Percentiles rank a stretch among this genome's conserved stretches.
phyloP scores from a whole-genome alignment of 2,797 vertebrate species.

The Protosalanx chinensis region DNA sequence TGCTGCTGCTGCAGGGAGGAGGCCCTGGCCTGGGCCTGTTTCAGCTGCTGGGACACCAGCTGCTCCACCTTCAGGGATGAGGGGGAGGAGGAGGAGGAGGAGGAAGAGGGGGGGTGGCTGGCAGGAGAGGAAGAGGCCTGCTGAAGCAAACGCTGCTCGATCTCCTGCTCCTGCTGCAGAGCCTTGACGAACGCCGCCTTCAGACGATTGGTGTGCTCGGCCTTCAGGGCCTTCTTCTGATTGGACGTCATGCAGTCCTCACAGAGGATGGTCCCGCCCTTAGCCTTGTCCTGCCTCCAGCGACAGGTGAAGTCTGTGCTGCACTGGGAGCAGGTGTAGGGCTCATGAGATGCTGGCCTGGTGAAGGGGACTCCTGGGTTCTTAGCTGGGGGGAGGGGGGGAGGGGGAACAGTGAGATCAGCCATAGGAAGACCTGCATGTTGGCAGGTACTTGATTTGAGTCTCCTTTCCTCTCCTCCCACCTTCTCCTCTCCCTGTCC shows the following conservation, averaged over 20 bases:
- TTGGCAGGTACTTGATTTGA: too few relatives aligned
- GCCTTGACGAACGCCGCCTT: conserved; percentile 96
- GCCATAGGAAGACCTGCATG: too few relatives aligned
- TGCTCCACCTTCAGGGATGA: conserved; percentile 67
- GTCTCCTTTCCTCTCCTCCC: too few relatives aligned
- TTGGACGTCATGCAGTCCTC: conserved; percentile 95
- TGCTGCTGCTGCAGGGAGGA: conserved; percentile 68
- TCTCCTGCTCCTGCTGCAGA: conserved; percentile 96
- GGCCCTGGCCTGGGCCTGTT: conserved; percentile 63
- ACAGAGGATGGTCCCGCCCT: conserved; percentile 85
- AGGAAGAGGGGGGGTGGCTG: conserved; percentile 50
- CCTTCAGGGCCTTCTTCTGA: conserved; percentile 92
- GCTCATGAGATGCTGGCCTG: conserved; percentile 70
- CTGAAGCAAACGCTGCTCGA: conserved; percentile 91
- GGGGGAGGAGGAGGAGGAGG: conserved; percentile 46
- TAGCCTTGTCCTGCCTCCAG: conserved; percentile 86
- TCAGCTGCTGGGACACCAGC: conserved; percentile 72
- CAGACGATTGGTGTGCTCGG: conserved; percentile 91
- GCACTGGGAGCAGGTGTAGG: conserved; percentile 88
- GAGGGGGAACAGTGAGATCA: background rate
- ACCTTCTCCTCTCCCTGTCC: too few relatives aligned
- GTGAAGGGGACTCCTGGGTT: conserved; percentile 53
- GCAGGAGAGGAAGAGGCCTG: conserved; percentile 60
- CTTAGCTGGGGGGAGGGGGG: conserved; percentile 70
- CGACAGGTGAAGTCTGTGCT: conserved; percentile 97